Evolutionary conservation across 53 echinoderm and acorn worm genomes (phyloP).

Genomic region (Zoroaster sp.): DNA sequence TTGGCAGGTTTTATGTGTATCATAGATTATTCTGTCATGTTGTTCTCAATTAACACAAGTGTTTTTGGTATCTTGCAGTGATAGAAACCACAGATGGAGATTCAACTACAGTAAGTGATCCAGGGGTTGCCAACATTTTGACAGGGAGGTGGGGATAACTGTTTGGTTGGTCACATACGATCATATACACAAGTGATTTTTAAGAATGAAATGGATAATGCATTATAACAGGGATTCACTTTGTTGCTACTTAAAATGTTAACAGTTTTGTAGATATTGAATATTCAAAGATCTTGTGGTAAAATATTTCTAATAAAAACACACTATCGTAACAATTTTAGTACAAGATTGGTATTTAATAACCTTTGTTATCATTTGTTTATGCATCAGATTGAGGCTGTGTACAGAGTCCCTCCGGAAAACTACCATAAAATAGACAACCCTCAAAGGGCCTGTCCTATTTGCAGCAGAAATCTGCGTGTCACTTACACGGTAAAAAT

Average conservation of each 20-base stretch:
- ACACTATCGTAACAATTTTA: too few relatives aligned
- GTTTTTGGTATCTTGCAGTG: too few relatives aligned
- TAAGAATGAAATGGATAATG: background rate
- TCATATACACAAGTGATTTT: too few relatives aligned
- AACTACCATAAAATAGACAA: slow-evolving; percentile 18
- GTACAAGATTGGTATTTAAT: too few relatives aligned
- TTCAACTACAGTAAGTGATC: slow-evolving; percentile 67
- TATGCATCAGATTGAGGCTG: slow-evolving; percentile 56
- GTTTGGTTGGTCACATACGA: too few relatives aligned
- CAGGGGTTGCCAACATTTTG: too few relatives aligned
- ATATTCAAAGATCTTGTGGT: too few relatives aligned
- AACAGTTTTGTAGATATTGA: background rate
- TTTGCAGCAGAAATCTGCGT: slow-evolving; percentile 68
- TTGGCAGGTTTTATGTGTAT: too few relatives aligned
- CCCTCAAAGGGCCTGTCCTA: slow-evolving; percentile 65
- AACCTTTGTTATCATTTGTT: background rate
- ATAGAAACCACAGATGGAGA: slow-evolving; percentile 62
- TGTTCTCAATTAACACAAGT: too few relatives aligned
- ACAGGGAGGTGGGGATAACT: too few relatives aligned
- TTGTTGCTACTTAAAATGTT: background rate
- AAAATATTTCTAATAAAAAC: too few relatives aligned
- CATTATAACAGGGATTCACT: background rate
- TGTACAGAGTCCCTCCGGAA: slow-evolving; percentile 28
- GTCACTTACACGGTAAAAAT: slow-evolving; percentile 71
- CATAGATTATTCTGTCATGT: too few relatives aligned